A percentile compares a stretch with the other conserved stretches of the same genome.
Evolutionary conservation across 2,888 invertebrate genomes (phyloP).

Genomic region (Spilosoma lubricipeda): DNA sequence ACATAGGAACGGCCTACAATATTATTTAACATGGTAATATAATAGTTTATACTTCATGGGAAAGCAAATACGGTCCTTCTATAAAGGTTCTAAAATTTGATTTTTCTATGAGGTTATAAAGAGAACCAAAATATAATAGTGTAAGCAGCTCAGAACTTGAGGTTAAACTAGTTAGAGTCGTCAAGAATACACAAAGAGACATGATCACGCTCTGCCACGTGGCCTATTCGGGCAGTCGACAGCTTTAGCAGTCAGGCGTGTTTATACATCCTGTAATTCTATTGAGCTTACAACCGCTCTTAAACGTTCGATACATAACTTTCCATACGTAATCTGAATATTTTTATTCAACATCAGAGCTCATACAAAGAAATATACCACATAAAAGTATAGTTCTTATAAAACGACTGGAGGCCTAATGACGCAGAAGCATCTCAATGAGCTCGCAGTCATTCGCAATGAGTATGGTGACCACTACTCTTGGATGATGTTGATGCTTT

Average conservation of each 20-base stretch:
- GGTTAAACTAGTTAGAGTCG: background rate
- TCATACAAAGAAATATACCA: too few relatives aligned
- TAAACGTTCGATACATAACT: too few relatives aligned
- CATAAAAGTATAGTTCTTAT: too few relatives aligned
- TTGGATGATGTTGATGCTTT: too few relatives aligned
- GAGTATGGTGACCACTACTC: too few relatives aligned
- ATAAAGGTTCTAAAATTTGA: background rate
- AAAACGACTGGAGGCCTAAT: too few relatives aligned
- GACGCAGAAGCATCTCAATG: too few relatives aligned
- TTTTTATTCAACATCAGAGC: background rate
- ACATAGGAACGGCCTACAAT: too few relatives aligned
- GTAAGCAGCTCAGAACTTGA: background rate
- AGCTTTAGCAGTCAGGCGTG: constrained; percentile 2
- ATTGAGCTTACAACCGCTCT: too few relatives aligned
- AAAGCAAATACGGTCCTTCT: background rate
- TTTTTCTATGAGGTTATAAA: background rate
- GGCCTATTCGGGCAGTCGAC: background rate
- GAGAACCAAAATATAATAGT: background rate
- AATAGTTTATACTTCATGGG: background rate
- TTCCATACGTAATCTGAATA: background rate
- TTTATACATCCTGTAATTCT: too few relatives aligned
- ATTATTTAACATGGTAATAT: too few relatives aligned
- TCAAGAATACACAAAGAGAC: background rate
- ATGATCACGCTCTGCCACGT: background rate
- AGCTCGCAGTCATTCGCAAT: too few relatives aligned